Evolutionary conservation across 2,888 invertebrate species (phyloP).

Genomic region (Meiosimyza decipiens): DNA sequence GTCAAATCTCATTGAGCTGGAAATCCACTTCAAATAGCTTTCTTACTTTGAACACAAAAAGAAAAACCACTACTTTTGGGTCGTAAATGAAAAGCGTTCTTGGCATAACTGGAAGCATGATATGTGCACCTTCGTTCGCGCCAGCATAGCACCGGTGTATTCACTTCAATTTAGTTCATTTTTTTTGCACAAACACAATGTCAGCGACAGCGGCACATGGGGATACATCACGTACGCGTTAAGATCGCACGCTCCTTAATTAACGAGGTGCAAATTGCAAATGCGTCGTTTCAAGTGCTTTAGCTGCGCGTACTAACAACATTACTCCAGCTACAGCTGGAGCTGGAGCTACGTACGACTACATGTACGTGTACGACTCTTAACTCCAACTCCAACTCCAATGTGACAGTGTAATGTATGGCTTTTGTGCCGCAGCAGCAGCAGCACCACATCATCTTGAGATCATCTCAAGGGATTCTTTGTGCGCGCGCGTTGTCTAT

Average conservation of each 20-base stretch:
- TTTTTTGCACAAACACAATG: not conserved
- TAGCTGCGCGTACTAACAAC: not conserved
- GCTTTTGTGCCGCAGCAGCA: not conserved
- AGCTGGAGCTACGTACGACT: not conserved
- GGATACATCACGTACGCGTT: conserved; percentile 32
- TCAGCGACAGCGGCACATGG: conserved; percentile 21
- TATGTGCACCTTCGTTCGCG: not conserved
- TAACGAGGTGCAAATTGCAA: conserved; percentile 37
- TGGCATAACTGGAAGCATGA: not conserved
- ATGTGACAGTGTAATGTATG: not conserved
- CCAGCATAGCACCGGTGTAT: not conserved
- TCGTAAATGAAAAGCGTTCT: not conserved
- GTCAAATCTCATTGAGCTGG: conserved; percentile 29
- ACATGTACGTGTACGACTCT: no score
- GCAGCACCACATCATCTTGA: conserved; percentile 5
- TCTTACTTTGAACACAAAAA: conserved; percentile 3
- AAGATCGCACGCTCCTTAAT: conserved; percentile 35
- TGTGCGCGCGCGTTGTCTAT: not conserved
- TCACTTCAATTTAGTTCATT: not conserved
- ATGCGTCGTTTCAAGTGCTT: conserved; percentile 30
- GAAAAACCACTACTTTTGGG: no score
- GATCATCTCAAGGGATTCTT: conserved; percentile 35
- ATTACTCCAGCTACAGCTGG: conserved; percentile 5
- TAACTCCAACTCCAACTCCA: conserved; percentile 1
- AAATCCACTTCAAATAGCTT: conserved; percentile 30